These are phyloP conservation scores for Cynaeus angustus DNA, from an alignment of 2,888 invertebrate genomes.

Conservation along the genomic window DNA sequence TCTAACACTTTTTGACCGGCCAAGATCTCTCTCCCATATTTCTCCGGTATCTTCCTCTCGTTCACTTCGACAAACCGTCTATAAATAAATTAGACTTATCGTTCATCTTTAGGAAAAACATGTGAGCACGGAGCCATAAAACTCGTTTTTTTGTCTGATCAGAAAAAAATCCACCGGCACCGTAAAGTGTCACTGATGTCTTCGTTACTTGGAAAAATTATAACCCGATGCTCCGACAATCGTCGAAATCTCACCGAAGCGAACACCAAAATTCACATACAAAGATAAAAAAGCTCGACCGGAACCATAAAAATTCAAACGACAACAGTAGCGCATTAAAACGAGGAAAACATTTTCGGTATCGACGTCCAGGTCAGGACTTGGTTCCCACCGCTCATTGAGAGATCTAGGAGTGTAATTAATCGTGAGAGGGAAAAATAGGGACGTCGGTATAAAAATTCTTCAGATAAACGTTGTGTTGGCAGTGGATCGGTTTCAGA, in stretches of 20 bases:
- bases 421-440: constrained; percentile 47
- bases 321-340: constrained; percentile 64
- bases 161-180: constrained; percentile 45
- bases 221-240: constrained; percentile 53
- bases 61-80: constrained; percentile 30
- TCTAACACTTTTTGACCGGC: background rate
- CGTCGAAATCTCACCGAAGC: constrained; percentile 54
- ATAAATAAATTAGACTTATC: constrained; percentile 41
- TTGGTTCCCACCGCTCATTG: constrained; percentile 47
- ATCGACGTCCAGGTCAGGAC: constrained; percentile 8
- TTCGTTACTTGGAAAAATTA: constrained; percentile 57
- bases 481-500: constrained; percentile 58
- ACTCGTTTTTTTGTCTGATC: constrained; percentile 52
- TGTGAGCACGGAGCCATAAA: constrained; percentile 48
- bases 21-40: background rate
- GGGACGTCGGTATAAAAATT: constrained; percentile 48
- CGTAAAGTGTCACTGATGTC: constrained; percentile 52
- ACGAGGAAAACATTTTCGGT: constrained; percentile 50
- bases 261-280: constrained; percentile 56
- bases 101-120: constrained; percentile 40
- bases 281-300: constrained; percentile 54
- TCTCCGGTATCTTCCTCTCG: constrained; percentile 13
- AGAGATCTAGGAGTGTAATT: constrained; percentile 46
- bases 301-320: constrained; percentile 63
- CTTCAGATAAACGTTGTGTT: constrained; percentile 55